Evolutionary conservation across 2,888 invertebrate species (phyloP).

Genomic region (Dexiosoma caninum): DNA sequence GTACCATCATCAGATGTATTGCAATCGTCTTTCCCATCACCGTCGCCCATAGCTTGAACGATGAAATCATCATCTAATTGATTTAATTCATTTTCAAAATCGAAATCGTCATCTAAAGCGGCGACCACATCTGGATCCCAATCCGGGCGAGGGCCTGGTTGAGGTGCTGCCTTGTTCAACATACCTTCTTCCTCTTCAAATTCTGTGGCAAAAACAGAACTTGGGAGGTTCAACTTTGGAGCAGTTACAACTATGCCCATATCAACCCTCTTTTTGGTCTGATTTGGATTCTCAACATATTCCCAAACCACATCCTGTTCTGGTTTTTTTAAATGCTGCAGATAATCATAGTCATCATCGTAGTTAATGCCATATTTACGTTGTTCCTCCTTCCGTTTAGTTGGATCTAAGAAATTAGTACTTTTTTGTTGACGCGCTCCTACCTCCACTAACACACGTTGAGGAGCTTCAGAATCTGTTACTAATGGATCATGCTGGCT

Average conservation of each 20-base stretch:
- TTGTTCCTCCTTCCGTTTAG: conserved; percentile 84
- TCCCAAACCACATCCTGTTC: conserved; percentile 76
- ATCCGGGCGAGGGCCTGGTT: conserved; percentile 82
- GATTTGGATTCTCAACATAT: conserved; percentile 76
- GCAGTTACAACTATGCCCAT: conserved; percentile 59
- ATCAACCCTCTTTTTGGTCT: conserved; percentile 69
- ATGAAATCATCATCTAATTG: conserved; percentile 95
- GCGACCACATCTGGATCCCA: conserved; percentile 95
- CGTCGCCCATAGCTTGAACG: conserved; percentile 81
- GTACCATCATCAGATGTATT: conserved; percentile 69
- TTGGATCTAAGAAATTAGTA: conserved; percentile 68
- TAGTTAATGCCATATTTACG: conserved; percentile 93
- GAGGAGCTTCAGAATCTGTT: conserved; percentile 92
- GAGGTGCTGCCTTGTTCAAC: conserved; percentile 76
- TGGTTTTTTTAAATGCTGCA: conserved; percentile 86
- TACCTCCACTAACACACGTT: conserved; percentile 87
- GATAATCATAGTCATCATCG: conserved; percentile 96
- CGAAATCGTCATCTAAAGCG: conserved; percentile 95
- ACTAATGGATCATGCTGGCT: conserved; percentile 95
- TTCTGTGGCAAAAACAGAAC: conserved; percentile 91
- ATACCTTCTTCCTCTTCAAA: conserved; percentile 89
- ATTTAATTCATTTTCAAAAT: conserved; percentile 89
- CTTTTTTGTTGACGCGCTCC: conserved; percentile 67
- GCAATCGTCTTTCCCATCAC: conserved; percentile 66
- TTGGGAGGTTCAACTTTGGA: conserved; percentile 83